Percentiles rank a stretch among this genome's conserved stretches.
Conservation (phyloP, 92 coral and sea anemone genomes). For the Umimayanthus chanpuru region DNA sequence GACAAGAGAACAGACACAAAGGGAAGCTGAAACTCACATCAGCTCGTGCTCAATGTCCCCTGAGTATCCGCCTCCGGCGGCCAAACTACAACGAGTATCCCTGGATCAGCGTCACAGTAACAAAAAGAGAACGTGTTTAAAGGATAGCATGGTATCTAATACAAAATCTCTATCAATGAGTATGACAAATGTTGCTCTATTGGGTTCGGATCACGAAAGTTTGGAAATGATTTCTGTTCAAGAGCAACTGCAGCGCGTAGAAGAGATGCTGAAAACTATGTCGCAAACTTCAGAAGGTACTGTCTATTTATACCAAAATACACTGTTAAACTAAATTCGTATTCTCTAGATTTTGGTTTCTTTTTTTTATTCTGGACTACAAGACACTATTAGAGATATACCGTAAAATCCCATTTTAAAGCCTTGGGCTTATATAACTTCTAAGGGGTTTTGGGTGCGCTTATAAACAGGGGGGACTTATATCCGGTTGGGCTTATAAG, state of each 20-base stretch:
- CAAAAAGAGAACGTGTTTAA: neutral
- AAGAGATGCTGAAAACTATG: neutral
- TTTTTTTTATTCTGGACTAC: neutral
- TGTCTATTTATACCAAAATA: neutral
- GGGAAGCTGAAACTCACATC: neutral
- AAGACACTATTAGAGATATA: neutral
- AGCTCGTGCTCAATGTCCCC: slow-evolving; percentile 42
- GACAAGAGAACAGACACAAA: neutral
- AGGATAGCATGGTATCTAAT: neutral
- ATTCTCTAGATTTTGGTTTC: neutral
- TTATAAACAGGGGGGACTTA: no score
- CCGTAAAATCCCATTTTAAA: no score
- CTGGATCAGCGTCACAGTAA: neutral
- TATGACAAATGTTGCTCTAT: neutral
- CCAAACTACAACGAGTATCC: slow-evolving; percentile 51
- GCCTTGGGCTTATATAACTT: no score
- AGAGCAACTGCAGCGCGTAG: slow-evolving; percentile 19
- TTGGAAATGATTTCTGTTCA: slow-evolving; percentile 27
- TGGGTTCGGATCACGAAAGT: neutral
- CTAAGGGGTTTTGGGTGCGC: no score
- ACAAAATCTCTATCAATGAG: neutral
- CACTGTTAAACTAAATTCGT: neutral
- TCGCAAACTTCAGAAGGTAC: slow-evolving; percentile 12
- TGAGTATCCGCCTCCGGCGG: slow-evolving; percentile 58
- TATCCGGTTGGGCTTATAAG: no score